phyloP scores from a whole-genome alignment of 2,113 vertebrate genomes.

The Phyllostomus hastatus region DNA sequence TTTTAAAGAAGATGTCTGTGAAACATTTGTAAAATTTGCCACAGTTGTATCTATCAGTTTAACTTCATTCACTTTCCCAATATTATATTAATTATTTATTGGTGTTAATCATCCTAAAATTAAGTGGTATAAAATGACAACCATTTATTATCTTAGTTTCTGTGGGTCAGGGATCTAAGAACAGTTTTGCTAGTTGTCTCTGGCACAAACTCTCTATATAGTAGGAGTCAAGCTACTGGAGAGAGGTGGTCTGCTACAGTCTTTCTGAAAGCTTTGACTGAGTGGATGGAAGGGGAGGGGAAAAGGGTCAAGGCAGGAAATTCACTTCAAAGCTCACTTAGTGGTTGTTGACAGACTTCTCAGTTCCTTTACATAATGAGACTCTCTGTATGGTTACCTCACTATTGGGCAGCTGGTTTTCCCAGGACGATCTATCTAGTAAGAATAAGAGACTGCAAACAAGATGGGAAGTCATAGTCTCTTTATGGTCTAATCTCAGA shows the following conservation, averaged over 20 bases:
- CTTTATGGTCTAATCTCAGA: neutral
- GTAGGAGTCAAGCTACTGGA: neutral
- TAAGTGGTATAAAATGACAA: neutral
- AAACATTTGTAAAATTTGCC: neutral
- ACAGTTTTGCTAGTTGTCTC: neutral
- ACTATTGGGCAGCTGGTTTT: neutral
- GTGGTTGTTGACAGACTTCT: neutral
- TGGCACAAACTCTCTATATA: neutral
- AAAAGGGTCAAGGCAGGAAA: neutral
- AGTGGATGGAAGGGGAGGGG: neutral
- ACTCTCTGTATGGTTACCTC: neutral
- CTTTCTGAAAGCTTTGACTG: neutral
- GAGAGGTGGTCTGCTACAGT: neutral
- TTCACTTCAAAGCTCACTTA: neutral
- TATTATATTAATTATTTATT: neutral
- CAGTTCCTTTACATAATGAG: neutral
- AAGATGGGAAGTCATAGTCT: neutral
- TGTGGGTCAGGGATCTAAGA: neutral
- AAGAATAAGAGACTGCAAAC: neutral
- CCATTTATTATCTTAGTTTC: slow-evolving; percentile 7
- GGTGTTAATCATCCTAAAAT: neutral
- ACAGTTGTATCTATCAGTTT: neutral
- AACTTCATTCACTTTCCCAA: neutral
- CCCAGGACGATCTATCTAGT: neutral
- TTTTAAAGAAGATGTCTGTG: neutral